phyloP scores from a whole-genome alignment of 2,113 vertebrate species.

The Turnix velox region DNA sequence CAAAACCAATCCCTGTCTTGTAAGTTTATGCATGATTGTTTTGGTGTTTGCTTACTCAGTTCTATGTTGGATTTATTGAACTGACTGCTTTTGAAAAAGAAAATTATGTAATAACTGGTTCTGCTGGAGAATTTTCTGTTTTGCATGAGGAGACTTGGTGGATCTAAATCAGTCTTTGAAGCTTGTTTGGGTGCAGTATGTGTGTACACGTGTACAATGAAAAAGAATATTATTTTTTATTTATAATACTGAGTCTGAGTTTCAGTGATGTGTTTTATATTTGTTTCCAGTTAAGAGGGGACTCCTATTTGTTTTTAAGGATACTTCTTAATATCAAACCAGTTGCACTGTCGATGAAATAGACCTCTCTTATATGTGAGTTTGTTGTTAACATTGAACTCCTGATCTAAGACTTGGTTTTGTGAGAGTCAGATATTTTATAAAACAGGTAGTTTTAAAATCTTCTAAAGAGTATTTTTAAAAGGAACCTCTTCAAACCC shows the following conservation, averaged over 20 bases:
- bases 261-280: neutral
- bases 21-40: neutral
- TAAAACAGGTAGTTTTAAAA: neutral
- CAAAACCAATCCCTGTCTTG: neutral
- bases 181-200: slow-evolving; percentile 56
- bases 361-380: neutral
- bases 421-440: neutral
- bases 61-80: neutral
- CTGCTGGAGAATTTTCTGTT: neutral
- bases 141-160: neutral
- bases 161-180: slow-evolving; percentile 23
- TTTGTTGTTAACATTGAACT: neutral
- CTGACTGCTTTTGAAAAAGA: neutral
- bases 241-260: neutral
- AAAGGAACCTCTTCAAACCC: neutral
- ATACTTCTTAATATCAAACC: neutral
- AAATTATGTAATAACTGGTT: neutral
- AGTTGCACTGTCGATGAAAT: neutral
- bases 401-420: neutral
- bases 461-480: neutral
- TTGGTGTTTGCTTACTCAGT: neutral
- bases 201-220: neutral
- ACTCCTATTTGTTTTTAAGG: neutral
- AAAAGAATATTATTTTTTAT: neutral
- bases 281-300: neutral